Evolutionary conservation across 2,113 vertebrate species (phyloP), one percentile per base, ranked within the genome.

Genomic region (Myocastor coypus): DNA sequence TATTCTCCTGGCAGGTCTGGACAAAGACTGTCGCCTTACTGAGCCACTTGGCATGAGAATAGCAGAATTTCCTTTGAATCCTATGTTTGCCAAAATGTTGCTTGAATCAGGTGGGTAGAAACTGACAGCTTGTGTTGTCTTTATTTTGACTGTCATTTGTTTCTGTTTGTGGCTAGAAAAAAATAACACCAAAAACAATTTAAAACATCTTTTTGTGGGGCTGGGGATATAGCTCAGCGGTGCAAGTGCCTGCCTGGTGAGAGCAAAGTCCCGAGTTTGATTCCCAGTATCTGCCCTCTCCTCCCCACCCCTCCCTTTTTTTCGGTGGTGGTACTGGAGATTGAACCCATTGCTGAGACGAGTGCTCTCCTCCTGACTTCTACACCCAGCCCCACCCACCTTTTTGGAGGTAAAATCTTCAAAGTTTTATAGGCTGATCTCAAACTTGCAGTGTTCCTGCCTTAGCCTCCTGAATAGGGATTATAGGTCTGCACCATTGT

Each of bases 11-110:
- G 68, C 98, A 99, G 99, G 99, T 96, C 96, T 99, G 97, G 99
- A 99, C 98, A 99, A 99, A 98, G 99, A 99, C 78, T 99, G 99
- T 80, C 98, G 98, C 40, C 97, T 99, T 73, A 99, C 99, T 7
- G 99, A 99, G 94, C 99, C 99, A 0, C 99, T 99, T 75, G 99
- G 99, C 4, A 97, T 99, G 86, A 99, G 99, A 81, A 99, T 99
- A 98, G 99, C 99, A 1, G 99, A 99, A 97, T 99, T 99, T 89
- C 99, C 99, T 89, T 98, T 99, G 98, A 99, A 99, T 97, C 99
- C 99, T 22, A 99, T 99, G 99, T 99, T 99, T 98, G 99, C 99
- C 82, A 99, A 99, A 98, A 99, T 99, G 99, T 98, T 99, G 69
- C 98, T 99, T n/a, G 99, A 99, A 96, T 99, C 99, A 19, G 99